These are phyloP conservation scores for Channallabes apus DNA, from an alignment of 2,797 vertebrate genomes.

Conservation along the genomic window DNA sequence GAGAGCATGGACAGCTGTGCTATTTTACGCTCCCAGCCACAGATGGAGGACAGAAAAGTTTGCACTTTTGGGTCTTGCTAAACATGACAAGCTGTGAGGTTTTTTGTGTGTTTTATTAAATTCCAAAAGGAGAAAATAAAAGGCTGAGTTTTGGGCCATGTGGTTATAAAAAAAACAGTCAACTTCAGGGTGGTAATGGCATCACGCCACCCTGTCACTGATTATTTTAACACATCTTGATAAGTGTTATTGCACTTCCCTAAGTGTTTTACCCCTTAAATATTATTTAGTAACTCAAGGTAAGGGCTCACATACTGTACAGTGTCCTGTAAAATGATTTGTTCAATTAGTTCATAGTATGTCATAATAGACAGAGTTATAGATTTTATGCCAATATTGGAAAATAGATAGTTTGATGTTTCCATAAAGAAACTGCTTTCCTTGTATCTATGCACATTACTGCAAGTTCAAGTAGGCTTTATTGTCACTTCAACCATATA, in stretches of 20 bases:
- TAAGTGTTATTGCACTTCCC: constrained; percentile 6
- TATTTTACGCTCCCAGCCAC: not conserved
- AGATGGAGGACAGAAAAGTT: not conserved
- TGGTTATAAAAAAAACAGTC: not conserved
- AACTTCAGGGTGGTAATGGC: not conserved
- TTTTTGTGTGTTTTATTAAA: not conserved
- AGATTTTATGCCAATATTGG: not conserved
- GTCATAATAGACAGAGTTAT: not conserved
- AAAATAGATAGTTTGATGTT: not conserved
- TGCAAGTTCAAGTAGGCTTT: too few relatives aligned
- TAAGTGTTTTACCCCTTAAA: not conserved
- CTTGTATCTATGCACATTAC: not conserved
- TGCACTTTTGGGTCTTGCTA: not conserved
- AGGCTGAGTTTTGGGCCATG: not conserved
- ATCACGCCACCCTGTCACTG: constrained; percentile 5
- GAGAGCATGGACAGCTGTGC: not conserved
- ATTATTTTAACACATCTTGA: constrained; percentile 13
- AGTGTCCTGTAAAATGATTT: not conserved
- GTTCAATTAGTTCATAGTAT: not conserved
- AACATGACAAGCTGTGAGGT: not conserved
- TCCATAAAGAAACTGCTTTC: not conserved
- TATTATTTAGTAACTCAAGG: constrained; percentile 15
- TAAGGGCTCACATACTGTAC: not conserved
- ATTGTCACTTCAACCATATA: too few relatives aligned
- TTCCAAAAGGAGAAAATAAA: not conserved